These are phyloP conservation scores for Lagenorhynchus albirostris DNA, from an alignment of 2,113 vertebrate genomes.

Conservation along the genomic window DNA sequence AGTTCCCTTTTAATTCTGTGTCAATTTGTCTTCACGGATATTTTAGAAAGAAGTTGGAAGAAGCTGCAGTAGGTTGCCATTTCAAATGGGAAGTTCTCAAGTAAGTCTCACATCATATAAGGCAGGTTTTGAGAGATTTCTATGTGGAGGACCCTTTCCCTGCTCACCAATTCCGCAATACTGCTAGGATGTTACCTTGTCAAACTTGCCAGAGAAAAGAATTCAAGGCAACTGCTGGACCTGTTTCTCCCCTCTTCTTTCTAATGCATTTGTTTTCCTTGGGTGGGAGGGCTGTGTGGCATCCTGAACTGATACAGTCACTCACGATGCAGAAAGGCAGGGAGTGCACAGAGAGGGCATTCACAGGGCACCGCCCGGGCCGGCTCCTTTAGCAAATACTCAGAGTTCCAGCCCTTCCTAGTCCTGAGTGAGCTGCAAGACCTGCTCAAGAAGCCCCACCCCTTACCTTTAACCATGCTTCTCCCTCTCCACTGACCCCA, in stretches of 20 bases:
- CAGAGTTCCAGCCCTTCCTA: not conserved
- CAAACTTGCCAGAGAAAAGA: not conserved
- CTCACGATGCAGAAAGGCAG: not conserved
- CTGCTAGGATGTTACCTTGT: not conserved
- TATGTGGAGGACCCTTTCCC: not conserved
- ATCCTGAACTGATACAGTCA: not conserved
- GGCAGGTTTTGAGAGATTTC: not conserved
- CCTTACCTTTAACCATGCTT: not conserved
- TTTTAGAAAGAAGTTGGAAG: not conserved
- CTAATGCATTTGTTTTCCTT: not conserved
- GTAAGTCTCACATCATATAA: not conserved
- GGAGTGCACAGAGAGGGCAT: not conserved
- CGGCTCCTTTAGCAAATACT: not conserved
- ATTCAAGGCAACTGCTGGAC: not conserved
- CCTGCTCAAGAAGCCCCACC: not conserved
- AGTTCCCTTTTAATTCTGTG: not conserved
- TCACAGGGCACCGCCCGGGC: accelerated
- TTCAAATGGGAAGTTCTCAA: not conserved
- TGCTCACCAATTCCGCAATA: not conserved
- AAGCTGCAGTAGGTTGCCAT: not conserved
- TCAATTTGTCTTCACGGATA: not conserved
- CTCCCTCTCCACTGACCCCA: not conserved
- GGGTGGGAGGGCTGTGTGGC: no score
- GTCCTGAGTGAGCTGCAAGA: not conserved
- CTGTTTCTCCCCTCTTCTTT: not conserved